Percentiles rank a stretch among this genome's conserved stretches.
Conservation (phyloP, 2,113 vertebrate species). For the Dasyprocta punctata region DNA sequence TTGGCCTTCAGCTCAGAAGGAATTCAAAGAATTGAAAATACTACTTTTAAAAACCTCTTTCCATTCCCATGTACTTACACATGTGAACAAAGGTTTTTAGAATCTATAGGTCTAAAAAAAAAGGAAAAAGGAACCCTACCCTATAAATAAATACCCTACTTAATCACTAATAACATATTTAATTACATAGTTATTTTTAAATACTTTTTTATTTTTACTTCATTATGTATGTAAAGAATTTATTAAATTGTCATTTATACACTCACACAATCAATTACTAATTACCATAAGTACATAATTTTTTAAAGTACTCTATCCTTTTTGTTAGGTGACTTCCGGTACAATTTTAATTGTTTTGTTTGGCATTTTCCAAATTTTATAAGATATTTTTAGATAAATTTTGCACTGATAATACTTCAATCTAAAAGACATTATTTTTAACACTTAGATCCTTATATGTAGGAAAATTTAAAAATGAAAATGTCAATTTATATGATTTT, state of each 20-base stretch:
- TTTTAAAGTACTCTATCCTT: not conserved
- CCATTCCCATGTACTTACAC: not conserved
- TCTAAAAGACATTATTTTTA: not conserved
- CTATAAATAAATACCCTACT: not conserved
- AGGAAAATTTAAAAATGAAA: conserved; percentile 21
- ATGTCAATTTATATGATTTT: not conserved
- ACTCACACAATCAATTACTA: not conserved
- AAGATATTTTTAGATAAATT: not conserved
- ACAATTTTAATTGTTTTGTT: not conserved
- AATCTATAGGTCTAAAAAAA: not conserved
- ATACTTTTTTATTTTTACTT: not conserved
- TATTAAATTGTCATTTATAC: not conserved
- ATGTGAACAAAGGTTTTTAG: not conserved
- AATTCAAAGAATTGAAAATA: not conserved
- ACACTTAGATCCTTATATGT: not conserved
- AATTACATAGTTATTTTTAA: not conserved
- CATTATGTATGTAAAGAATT: not conserved
- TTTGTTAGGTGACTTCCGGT: not conserved
- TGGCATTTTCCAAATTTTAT: not conserved
- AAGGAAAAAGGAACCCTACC: not conserved
- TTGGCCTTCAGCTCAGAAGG: not conserved
- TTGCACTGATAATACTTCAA: not conserved
- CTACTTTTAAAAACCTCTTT: not conserved
- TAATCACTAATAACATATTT: not conserved
- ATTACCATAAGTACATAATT: not conserved